phyloP scores from a whole-genome alignment of 2,797 vertebrate species.

The Scarus forsteni region DNA sequence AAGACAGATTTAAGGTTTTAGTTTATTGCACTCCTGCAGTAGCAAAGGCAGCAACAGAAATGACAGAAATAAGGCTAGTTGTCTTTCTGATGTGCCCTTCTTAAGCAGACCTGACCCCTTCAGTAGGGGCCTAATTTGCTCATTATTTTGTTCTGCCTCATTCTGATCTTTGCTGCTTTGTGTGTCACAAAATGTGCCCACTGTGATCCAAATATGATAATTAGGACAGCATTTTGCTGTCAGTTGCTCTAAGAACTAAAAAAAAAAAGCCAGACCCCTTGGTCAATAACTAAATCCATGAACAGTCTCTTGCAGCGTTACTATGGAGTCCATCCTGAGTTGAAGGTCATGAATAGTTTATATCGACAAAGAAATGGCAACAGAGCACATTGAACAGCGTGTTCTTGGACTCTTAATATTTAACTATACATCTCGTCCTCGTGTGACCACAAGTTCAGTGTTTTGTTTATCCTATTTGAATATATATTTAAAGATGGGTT shows the following conservation, averaged over 20 bases:
- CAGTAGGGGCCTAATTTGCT: background rate
- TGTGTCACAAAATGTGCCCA: background rate
- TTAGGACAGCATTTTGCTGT: background rate
- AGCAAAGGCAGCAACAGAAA: too few relatives aligned
- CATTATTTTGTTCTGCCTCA: background rate
- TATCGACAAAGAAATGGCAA: background rate
- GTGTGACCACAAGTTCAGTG: slow-evolving; percentile 13
- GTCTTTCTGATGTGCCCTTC: too few relatives aligned
- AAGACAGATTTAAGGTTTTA: too few relatives aligned
- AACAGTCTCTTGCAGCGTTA: background rate
- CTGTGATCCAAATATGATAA: background rate
- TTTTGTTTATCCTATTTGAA: slow-evolving; percentile 11
- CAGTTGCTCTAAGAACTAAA: background rate
- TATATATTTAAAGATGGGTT: background rate
- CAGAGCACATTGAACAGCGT: background rate
- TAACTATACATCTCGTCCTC: slow-evolving; percentile 31
- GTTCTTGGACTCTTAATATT: slow-evolving; percentile 26
- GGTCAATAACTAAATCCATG: background rate
- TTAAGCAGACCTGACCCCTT: slow-evolving; percentile 1
- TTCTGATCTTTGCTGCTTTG: background rate
- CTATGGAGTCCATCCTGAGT: background rate
- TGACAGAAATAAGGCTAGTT: too few relatives aligned
- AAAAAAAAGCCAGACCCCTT: background rate
- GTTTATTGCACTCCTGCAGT: too few relatives aligned
- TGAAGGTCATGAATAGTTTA: background rate